phyloP scores from a whole-genome alignment of 2,113 vertebrate species.

The Cyanistes caeruleus region DNA sequence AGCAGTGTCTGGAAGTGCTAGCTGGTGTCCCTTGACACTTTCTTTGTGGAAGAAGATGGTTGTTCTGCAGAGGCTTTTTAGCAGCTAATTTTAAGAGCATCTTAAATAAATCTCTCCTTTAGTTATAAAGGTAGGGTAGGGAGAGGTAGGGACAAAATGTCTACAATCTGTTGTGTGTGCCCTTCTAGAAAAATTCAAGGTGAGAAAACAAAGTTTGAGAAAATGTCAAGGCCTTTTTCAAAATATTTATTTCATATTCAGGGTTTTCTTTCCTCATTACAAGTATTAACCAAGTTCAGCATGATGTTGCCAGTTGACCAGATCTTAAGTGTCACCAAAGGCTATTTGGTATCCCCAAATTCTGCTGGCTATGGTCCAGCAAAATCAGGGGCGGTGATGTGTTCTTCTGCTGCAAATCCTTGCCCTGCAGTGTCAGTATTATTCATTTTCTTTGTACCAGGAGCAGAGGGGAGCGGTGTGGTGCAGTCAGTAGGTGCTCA shows the following conservation, averaged over 20 bases:
- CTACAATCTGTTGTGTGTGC: not conserved
- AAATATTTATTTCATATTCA: not conserved
- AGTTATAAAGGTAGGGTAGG: not conserved
- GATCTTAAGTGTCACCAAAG: not conserved
- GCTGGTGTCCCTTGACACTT: not conserved
- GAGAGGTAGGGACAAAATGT: not conserved
- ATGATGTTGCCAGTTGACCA: not conserved
- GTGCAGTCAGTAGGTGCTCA: not conserved
- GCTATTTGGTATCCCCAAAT: not conserved
- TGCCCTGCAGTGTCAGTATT: not conserved
- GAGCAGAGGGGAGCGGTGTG: rapidly evolving
- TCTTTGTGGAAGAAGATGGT: not conserved
- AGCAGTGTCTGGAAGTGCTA: not conserved
- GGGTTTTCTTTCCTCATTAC: not conserved
- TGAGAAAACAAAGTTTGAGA: not conserved
- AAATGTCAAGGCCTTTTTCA: not conserved
- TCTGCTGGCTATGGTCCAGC: not conserved
- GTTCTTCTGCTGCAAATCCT: not conserved
- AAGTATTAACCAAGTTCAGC: not conserved
- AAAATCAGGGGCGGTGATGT: not conserved
- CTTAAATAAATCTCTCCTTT: not conserved
- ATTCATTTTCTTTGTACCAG: not conserved
- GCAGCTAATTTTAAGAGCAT: not conserved
- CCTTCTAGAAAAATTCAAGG: not conserved
- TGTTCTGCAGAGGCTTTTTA: not conserved